Conservation (phyloP, 37 sponge, comb jelly and placozoan genomes). For the Amphimedon queenslandica region DNA sequence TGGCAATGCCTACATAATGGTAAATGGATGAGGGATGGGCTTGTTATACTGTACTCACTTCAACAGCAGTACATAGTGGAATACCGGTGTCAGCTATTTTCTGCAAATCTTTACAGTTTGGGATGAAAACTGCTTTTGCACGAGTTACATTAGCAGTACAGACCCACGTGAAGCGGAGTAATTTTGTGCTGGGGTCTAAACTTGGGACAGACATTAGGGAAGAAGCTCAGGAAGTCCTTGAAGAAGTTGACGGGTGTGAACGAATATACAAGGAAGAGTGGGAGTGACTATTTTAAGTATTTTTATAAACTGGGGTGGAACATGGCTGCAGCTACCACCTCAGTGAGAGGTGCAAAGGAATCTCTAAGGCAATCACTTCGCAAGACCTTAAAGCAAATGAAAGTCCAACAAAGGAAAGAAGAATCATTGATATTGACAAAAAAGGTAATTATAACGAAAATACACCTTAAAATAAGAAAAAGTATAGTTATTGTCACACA, state of each 20-base stretch:
- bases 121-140: conserved; percentile 7
- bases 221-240: no score
- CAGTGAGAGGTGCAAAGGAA: conserved; percentile 49
- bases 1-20: conserved; percentile 15
- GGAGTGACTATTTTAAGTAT: no score
- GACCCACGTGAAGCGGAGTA: conserved; percentile 23
- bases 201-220: no score
- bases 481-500: conserved; percentile 42
- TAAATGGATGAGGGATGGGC: not conserved
- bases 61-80: conserved; percentile 5
- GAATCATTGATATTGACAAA: conserved; percentile 19
- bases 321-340: no score
- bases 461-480: not conserved
- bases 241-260: no score
- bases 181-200: no score
- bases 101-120: not conserved
- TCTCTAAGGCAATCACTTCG: conserved; percentile 43
- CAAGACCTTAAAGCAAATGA: conserved; percentile 29
- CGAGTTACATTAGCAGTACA: conserved; percentile 15
- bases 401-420: conserved; percentile 19
- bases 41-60: not conserved
- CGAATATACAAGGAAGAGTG: no score
- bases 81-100: conserved; percentile 21
- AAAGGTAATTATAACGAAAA: conserved; percentile 24
- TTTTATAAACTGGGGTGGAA: no score